Evolutionary conservation across 92 coral and sea anemone genomes (phyloP).

Genomic region (Paragorgia papillata): DNA sequence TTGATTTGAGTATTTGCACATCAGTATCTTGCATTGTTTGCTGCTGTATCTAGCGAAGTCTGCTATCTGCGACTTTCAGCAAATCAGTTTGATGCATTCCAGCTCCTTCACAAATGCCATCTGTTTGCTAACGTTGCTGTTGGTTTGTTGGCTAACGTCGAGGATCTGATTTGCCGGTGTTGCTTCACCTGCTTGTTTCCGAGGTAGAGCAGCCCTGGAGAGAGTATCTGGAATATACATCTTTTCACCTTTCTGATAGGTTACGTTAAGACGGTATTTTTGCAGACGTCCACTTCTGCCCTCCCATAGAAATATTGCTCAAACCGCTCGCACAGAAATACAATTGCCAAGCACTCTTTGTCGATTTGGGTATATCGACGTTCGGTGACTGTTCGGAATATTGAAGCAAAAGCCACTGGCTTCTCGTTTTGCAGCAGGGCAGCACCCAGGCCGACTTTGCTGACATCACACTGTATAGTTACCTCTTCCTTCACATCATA

Average conservation of each 20-base stretch:
- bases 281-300: too few species aligned
- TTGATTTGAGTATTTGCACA: constrained; percentile 32
- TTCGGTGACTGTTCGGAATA: too few species aligned
- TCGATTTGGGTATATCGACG: too few species aligned
- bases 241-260: constrained; percentile 12
- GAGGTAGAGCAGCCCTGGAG: constrained; percentile 33
- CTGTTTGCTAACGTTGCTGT: constrained; percentile 4
- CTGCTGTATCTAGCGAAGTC: constrained; percentile 33
- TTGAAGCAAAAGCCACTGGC: too few species aligned
- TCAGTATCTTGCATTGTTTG: constrained; percentile 31
- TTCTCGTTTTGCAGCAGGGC: too few species aligned
- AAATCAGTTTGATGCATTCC: constrained; percentile 16
- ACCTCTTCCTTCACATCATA: too few species aligned
- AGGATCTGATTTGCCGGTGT: constrained; percentile 28
- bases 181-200: background rate
- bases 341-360: too few species aligned
- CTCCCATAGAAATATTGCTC: too few species aligned
- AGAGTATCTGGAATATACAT: constrained; percentile 38
- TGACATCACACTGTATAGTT: too few species aligned
- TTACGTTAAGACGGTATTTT: constrained; percentile 6
- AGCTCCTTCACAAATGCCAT: constrained; percentile 23
- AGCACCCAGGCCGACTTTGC: too few species aligned
- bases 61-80: constrained; percentile 19
- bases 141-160: background rate
- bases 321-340: too few species aligned